These are phyloP conservation scores for Plectropomus leopardus DNA, from an alignment of 2,113 vertebrate species.

Conservation along the genomic window DNA sequence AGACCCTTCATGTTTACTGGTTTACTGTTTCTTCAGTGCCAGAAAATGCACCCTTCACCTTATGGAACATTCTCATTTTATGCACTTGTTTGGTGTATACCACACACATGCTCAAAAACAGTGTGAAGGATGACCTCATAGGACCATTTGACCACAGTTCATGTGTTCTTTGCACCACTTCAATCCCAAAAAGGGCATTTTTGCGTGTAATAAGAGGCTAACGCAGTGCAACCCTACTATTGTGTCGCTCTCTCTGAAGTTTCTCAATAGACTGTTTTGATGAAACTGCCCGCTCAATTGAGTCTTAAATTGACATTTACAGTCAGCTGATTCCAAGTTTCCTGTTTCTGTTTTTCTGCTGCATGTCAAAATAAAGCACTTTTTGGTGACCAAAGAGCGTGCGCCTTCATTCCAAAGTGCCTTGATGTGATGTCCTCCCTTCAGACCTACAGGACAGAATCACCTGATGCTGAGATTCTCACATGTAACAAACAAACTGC, in stretches of 20 bases:
- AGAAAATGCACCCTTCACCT: conserved; percentile 12
- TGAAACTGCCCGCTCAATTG: conserved; percentile 11
- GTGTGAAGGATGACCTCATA: conserved; percentile 41
- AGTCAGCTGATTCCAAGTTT: conserved; percentile 20
- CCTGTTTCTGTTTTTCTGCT: conserved; percentile 3
- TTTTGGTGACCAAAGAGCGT: not conserved
- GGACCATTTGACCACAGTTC: conserved; percentile 45
- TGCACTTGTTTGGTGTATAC: conserved; percentile 1
- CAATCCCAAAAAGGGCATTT: conserved; percentile 60
- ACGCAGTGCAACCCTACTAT: conserved; percentile 63
- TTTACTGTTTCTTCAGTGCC: not conserved
- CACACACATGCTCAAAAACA: conserved; percentile 37
- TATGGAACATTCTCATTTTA: not conserved
- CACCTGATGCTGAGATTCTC: conserved; percentile 5
- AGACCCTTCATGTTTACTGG: not conserved
- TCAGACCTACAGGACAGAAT: not conserved
- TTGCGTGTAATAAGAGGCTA: conserved; percentile 75
- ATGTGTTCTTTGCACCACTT: conserved; percentile 41
- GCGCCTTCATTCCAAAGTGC: not conserved
- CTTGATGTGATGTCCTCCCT: not conserved
- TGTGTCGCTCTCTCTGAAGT: conserved; percentile 49
- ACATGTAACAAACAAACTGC: conserved; percentile 13
- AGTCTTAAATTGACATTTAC: conserved; percentile 30
- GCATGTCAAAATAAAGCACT: conserved; percentile 33
- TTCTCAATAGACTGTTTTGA: conserved; percentile 54